Conservation (phyloP, 2,797 vertebrate genomes). For the Delichon dasypus region DNA sequence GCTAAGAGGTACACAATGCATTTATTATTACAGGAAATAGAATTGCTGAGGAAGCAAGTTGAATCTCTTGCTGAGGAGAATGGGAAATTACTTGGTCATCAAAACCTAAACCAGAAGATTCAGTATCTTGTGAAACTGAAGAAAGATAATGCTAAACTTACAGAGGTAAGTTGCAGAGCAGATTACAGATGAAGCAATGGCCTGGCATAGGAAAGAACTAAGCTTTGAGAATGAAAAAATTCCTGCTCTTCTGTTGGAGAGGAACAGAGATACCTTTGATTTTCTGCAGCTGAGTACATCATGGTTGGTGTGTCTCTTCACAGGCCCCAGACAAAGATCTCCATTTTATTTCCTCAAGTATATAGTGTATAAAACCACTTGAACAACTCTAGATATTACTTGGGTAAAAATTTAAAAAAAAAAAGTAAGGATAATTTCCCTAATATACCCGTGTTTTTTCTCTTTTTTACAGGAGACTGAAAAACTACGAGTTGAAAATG, state of each 20-base stretch:
- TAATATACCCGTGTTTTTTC: not conserved
- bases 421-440: not conserved
- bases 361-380: not conserved
- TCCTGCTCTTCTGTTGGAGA: not conserved
- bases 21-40: slow-evolving; percentile 80
- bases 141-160: slow-evolving; percentile 87
- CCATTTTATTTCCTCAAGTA: not conserved
- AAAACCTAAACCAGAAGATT: slow-evolving; percentile 94
- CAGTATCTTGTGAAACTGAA: slow-evolving; percentile 94
- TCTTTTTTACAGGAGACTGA: slow-evolving; percentile 71
- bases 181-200: not conserved
- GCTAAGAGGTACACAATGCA: not conserved
- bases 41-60: slow-evolving; percentile 87
- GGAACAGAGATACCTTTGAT: not conserved
- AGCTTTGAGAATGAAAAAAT: not conserved
- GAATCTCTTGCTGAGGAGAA: slow-evolving; percentile 89
- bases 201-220: not conserved
- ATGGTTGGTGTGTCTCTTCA: not conserved
- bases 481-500: slow-evolving; percentile 74
- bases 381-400: not conserved
- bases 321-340: not conserved
- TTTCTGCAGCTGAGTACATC: not conserved
- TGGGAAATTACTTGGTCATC: slow-evolving; percentile 92
- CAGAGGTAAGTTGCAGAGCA: slow-evolving; percentile 78
- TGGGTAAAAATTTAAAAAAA: not conserved